phyloP scores from a whole-genome alignment of 2,888 invertebrate species.

The Dynastes tityus region DNA sequence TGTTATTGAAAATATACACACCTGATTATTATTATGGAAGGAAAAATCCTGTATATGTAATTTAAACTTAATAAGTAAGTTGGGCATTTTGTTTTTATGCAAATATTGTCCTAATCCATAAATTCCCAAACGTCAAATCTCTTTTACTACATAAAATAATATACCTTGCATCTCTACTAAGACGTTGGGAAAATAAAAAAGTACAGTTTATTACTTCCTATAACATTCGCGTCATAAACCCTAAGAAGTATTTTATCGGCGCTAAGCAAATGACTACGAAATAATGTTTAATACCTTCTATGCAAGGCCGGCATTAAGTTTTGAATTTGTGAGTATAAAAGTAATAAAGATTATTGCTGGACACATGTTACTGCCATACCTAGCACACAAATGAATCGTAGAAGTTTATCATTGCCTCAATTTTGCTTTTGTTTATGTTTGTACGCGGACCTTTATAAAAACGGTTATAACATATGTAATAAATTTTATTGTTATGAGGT shows the following conservation, averaged over 20 bases:
- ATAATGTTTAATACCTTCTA: conserved; percentile 10
- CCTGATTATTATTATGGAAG: too few relatives aligned
- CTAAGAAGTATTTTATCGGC: conserved; percentile 21
- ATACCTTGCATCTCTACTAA: too few relatives aligned
- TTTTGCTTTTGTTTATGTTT: conserved; percentile 19
- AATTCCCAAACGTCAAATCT: too few relatives aligned
- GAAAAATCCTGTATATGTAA: too few relatives aligned
- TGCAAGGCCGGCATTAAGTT: conserved; percentile 3
- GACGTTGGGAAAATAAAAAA: neutral
- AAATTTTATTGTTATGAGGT: conserved; percentile 30
- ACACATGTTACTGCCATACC: conserved; percentile 13
- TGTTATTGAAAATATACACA: too few relatives aligned
- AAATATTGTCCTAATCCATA: too few relatives aligned
- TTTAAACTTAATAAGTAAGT: too few relatives aligned
- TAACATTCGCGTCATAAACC: conserved; percentile 3
- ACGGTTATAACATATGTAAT: neutral
- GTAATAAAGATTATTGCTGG: conserved; percentile 19
- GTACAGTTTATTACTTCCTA: neutral
- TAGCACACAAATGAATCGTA: conserved; percentile 10
- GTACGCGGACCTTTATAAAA: conserved; percentile 13
- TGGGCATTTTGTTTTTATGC: too few relatives aligned
- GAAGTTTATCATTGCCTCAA: conserved; percentile 7
- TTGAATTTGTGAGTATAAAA: conserved; percentile 13
- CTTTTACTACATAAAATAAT: too few relatives aligned
- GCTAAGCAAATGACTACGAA: neutral